A percentile compares a stretch with the other conserved stretches of the same genome.
phyloP scores from a whole-genome alignment of 2,797 vertebrate species.

The Hylomyscus alleni region DNA sequence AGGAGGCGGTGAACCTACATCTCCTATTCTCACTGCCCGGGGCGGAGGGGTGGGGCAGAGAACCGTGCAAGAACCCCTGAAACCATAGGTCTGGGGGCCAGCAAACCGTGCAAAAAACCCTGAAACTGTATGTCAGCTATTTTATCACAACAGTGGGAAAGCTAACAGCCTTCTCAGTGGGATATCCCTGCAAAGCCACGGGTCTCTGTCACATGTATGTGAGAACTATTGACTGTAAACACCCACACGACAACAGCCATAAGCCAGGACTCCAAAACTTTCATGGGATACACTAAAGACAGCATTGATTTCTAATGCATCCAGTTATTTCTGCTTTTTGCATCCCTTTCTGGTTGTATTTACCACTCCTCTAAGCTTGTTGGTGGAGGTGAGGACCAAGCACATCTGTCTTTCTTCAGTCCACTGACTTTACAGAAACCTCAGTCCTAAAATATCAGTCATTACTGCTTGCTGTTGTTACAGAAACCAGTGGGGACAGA shows the following conservation, averaged over 20 bases:
- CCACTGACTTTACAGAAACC: slow-evolving; percentile 29
- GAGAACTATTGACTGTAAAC: not conserved
- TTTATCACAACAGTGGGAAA: not conserved
- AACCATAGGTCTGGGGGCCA: not conserved
- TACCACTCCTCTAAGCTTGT: not conserved
- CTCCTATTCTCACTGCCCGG: not conserved
- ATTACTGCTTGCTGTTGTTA: slow-evolving; percentile 2
- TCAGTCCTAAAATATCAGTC: slow-evolving; percentile 11
- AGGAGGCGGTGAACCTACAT: not conserved
- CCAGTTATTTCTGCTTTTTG: slow-evolving; percentile 16
- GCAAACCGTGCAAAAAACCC: not conserved
- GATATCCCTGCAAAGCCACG: not conserved
- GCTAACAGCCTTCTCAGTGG: not conserved
- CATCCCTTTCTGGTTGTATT: not conserved
- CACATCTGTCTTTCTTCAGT: slow-evolving; percentile 18
- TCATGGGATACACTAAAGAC: not conserved
- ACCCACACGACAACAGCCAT: not conserved
- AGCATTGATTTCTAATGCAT: slow-evolving; percentile 17
- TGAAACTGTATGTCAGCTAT: not conserved
- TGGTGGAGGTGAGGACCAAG: not conserved
- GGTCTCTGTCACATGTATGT: not conserved
- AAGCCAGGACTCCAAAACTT: not conserved
- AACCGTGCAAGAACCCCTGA: too few species aligned
- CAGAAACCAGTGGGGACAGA: slow-evolving; percentile 15
- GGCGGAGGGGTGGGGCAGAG: too few species aligned